These are phyloP conservation scores for Drosophila demipolita DNA, from an alignment of 2,888 invertebrate species.

Conservation along the genomic window DNA sequence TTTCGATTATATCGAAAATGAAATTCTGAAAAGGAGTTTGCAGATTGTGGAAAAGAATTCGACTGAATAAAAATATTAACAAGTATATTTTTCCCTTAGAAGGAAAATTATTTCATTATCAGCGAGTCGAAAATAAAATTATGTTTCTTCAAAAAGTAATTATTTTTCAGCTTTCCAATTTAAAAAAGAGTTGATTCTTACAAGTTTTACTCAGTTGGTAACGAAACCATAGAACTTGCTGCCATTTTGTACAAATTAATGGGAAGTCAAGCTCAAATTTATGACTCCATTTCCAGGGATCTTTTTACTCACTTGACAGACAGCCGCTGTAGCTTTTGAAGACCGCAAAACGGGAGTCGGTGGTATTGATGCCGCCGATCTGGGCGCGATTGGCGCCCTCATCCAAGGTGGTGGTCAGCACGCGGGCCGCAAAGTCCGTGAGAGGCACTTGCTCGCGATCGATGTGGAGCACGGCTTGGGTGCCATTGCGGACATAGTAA, in stretches of 20 bases:
- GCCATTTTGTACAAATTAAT: conserved; percentile 47
- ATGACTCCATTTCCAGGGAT: conserved; percentile 30
- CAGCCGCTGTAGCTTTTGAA: conserved; percentile 96
- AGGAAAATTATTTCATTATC: background rate
- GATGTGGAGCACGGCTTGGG: conserved; percentile 90
- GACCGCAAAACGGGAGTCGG: conserved; percentile 92
- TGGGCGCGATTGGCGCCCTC: conserved; percentile 92
- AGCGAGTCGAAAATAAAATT: background rate
- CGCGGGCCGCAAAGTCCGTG: conserved; percentile 89
- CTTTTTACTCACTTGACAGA: conserved; percentile 90
- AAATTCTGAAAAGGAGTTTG: background rate
- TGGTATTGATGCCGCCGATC: conserved; percentile 94
- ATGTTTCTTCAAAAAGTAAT: background rate
- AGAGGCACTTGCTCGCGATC: conserved; percentile 91
- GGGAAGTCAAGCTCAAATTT: conserved; percentile 59
- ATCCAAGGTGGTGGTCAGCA: conserved; percentile 88
- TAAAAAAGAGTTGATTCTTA: background rate
- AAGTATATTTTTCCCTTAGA: too few relatives aligned
- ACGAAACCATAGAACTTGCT: too few relatives aligned
- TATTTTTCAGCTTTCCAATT: background rate
- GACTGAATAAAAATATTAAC: background rate
- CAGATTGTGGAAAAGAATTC: background rate
- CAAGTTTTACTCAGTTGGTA: background rate
- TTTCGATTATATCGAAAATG: background rate
- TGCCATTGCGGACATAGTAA: conserved; percentile 88